A percentile compares a stretch with the other conserved stretches of the same genome.
These are phyloP conservation scores for Sternotherus odoratus DNA, from an alignment of 2,797 vertebrate genomes.

Conservation along the genomic window DNA sequence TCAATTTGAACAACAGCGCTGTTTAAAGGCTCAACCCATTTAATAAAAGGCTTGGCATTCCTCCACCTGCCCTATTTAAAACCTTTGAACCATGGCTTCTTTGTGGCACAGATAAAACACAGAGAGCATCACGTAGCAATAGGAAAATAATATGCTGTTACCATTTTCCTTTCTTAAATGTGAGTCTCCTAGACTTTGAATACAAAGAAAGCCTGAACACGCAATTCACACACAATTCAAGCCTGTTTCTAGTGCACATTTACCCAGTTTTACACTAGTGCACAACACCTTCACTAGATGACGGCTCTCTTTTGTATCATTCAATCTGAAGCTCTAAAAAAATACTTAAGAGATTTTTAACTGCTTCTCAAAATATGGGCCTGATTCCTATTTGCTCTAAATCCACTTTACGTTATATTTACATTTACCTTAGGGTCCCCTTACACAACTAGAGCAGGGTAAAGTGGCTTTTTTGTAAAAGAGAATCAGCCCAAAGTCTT, in stretches of 20 bases:
- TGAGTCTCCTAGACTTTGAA: constrained; percentile 18
- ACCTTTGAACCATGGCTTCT: constrained; percentile 11
- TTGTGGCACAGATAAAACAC: constrained; percentile 6
- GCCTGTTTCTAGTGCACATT: background rate
- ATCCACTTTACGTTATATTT: constrained; percentile 2
- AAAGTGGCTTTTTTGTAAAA: background rate
- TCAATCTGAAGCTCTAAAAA: background rate
- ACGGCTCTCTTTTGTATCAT: background rate
- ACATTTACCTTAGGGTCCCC: background rate
- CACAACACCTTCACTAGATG: background rate
- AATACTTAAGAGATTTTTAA: background rate
- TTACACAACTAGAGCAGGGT: background rate
- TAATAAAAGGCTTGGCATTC: background rate
- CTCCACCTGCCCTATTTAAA: background rate
- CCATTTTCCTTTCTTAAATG: constrained; percentile 27
- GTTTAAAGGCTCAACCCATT: constrained; percentile 50
- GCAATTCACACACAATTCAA: background rate
- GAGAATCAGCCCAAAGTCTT: accelerated
- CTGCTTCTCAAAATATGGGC: background rate
- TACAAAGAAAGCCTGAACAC: constrained; percentile 9
- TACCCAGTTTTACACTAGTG: background rate
- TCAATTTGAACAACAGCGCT: constrained; percentile 25
- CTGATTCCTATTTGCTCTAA: constrained; percentile 29
- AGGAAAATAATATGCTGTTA: background rate
- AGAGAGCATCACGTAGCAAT: background rate